These are phyloP conservation scores for Portevinia maculata DNA, from an alignment of 2,888 invertebrate species.

Conservation along the genomic window DNA sequence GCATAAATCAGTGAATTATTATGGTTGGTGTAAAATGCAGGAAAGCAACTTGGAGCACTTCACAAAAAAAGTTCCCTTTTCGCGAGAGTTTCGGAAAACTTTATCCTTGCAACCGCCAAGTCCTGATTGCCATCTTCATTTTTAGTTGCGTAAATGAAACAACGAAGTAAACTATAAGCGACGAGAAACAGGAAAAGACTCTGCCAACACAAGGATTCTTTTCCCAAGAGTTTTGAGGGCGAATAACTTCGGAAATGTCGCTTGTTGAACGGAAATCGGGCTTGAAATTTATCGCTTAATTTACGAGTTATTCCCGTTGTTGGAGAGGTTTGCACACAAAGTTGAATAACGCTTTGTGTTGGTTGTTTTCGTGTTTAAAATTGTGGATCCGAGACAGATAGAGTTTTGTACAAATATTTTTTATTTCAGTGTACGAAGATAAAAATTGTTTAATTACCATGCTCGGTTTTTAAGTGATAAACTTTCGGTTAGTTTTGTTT, in stretches of 20 bases:
- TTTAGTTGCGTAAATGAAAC: conserved; percentile 62
- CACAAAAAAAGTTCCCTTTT: conserved; percentile 19
- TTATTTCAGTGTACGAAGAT: too few species aligned
- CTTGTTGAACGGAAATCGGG: conserved; percentile 72
- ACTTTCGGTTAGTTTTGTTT: too few species aligned
- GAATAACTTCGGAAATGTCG: conserved; percentile 63
- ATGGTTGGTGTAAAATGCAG: conserved; percentile 35
- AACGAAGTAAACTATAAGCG: conserved; percentile 47
- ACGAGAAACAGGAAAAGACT: conserved; percentile 53
- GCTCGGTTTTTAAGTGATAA: too few species aligned
- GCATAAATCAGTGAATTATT: conserved; percentile 59
- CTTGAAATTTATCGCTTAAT: conserved; percentile 71
- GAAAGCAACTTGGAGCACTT: conserved; percentile 48
- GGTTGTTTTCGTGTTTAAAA: conserved; percentile 5
- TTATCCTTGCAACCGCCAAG: conserved; percentile 49
- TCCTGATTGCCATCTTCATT: conserved; percentile 63
- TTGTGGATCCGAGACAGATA: conserved; percentile 3
- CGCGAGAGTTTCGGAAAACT: conserved; percentile 62
- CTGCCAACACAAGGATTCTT: conserved; percentile 58
- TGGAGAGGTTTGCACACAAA: neutral
- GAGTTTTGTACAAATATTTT: too few species aligned
- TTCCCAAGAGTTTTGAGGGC: conserved; percentile 59
- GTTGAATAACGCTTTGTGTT: conserved; percentile 21
- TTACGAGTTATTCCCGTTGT: conserved; percentile 34
- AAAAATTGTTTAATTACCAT: too few species aligned